Evolutionary conservation across 2,113 vertebrate genomes (phyloP).

Genomic region (Delphinus delphis): DNA sequence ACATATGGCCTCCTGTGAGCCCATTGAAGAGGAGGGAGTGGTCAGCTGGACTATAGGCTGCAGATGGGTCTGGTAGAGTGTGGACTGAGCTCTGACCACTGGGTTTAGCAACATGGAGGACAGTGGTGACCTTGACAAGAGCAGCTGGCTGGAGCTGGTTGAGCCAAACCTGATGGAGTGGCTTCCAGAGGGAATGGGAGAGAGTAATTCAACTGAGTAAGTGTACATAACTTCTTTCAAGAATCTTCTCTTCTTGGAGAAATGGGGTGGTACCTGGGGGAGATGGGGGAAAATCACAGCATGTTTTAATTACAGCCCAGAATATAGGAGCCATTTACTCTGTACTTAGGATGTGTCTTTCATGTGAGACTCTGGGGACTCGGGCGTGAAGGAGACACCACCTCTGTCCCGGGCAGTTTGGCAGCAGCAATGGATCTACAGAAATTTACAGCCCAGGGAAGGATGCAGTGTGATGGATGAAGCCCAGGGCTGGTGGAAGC

Average conservation of each 20-base stretch:
- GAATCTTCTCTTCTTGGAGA: neutral
- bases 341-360: too few relatives aligned
- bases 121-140: neutral
- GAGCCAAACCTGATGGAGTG: neutral
- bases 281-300: neutral
- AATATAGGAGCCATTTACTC: neutral
- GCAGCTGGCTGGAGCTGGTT: neutral
- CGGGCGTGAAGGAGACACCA: neutral
- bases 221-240: neutral
- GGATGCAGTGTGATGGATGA: neutral
- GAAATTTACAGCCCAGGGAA: too few relatives aligned
- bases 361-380: neutral
- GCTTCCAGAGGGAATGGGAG: too few relatives aligned
- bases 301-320: neutral
- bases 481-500: neutral
- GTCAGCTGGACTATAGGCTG: neutral
- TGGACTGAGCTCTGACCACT: fast-evolving
- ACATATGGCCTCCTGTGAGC: neutral
- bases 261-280: neutral
- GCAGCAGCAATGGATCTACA: fast-evolving
- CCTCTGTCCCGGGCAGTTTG: neutral
- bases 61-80: neutral
- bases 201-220: neutral
- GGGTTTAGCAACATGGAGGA: neutral
- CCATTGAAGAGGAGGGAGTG: neutral